Evolutionary conservation across 2,797 vertebrate genomes (phyloP).

Genomic region (Gymnoscopelus microlampas): DNA sequence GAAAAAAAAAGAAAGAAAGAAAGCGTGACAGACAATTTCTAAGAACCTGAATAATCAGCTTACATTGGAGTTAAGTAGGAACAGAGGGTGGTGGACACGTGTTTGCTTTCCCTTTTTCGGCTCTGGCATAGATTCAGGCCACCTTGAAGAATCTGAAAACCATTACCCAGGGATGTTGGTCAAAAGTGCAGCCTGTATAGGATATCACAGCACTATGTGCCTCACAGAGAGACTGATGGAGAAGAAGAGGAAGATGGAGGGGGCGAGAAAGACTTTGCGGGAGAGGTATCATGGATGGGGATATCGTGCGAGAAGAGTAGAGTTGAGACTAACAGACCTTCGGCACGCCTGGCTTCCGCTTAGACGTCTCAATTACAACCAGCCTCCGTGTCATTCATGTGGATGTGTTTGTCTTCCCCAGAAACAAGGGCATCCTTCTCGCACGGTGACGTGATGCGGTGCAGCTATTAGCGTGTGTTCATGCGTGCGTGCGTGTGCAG

Average conservation of each 20-base stretch:
- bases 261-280: slow-evolving; percentile 1
- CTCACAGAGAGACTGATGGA: slow-evolving; percentile 60
- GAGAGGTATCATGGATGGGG: slow-evolving; percentile 52
- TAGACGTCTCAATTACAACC: slow-evolving; percentile 74
- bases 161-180: slow-evolving; percentile 73
- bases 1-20: slow-evolving; percentile 30
- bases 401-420: slow-evolving; percentile 72
- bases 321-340: slow-evolving; percentile 69
- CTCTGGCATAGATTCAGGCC: slow-evolving; percentile 74
- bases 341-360: slow-evolving; percentile 52
- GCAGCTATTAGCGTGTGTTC: slow-evolving; percentile 37
- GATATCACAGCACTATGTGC: slow-evolving; percentile 64
- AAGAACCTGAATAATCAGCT: slow-evolving; percentile 76
- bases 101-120: slow-evolving; percentile 79
- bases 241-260: slow-evolving; percentile 40
- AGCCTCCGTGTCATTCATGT: slow-evolving; percentile 65
- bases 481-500: slow-evolving; percentile 40
- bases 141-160: slow-evolving; percentile 81
- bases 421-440: slow-evolving; percentile 68
- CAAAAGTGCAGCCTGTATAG: slow-evolving; percentile 76
- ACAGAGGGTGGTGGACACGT: slow-evolving; percentile 71
- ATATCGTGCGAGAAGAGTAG: slow-evolving; percentile 73
- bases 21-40: slow-evolving; percentile 62
- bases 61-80: slow-evolving; percentile 77
- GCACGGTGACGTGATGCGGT: slow-evolving; percentile 66